Conservation (phyloP, 2,113 vertebrate species). For the Callaeas wilsoni region DNA sequence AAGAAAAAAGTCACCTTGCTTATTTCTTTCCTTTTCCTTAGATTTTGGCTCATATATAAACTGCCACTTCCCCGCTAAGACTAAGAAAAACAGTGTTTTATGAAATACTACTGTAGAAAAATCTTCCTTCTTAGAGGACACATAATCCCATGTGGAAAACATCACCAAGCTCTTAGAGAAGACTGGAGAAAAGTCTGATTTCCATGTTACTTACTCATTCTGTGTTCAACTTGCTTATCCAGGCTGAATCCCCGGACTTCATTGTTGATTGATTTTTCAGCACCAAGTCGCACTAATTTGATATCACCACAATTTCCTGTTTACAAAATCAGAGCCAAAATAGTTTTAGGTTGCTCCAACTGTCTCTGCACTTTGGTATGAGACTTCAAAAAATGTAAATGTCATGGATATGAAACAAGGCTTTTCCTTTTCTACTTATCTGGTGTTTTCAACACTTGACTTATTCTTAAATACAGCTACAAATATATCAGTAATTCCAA, state of each 20-base stretch:
- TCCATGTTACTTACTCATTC: slow-evolving; percentile 75
- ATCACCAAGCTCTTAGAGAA: neutral
- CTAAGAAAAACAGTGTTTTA: neutral
- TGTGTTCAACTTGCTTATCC: slow-evolving; percentile 77
- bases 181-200: neutral
- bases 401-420: neutral
- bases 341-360: neutral
- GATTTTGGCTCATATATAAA: neutral
- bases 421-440: neutral
- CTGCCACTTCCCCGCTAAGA: neutral
- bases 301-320: slow-evolving; percentile 88
- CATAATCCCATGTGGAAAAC: neutral
- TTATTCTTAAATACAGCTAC: neutral
- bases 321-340: slow-evolving; percentile 6
- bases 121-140: neutral
- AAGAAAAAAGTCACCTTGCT: neutral
- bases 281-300: slow-evolving; percentile 81
- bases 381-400: neutral
- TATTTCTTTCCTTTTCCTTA: neutral
- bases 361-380: neutral
- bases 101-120: neutral
- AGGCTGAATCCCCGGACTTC: slow-evolving; percentile 80
- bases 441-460: neutral
- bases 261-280: slow-evolving; percentile 77
- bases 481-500: neutral